Percentiles rank a stretch among this genome's conserved stretches.
Conservation (phyloP, 2,113 vertebrate genomes). For the Callipepla californica region DNA sequence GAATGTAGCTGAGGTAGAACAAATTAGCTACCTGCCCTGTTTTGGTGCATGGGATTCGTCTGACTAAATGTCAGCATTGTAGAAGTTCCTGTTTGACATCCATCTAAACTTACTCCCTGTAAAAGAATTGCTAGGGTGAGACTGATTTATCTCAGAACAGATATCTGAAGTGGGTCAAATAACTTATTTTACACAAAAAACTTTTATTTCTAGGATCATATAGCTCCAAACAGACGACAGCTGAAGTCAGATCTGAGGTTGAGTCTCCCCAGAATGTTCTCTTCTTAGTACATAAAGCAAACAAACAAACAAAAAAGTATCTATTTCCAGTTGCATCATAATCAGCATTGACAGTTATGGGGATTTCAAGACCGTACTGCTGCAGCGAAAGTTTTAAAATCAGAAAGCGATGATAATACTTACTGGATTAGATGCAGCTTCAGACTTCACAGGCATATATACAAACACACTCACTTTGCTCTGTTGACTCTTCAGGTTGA, state of each 20-base stretch:
- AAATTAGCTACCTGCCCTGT: not conserved
- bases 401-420: not conserved
- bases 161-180: not conserved
- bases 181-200: not conserved
- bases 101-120: not conserved
- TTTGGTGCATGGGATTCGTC: not conserved
- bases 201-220: not conserved
- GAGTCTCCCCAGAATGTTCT: not conserved
- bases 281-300: not conserved
- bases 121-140: not conserved
- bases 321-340: not conserved
- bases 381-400: not conserved
- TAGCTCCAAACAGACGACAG: not conserved
- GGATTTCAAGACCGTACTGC: not conserved
- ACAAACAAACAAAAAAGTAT: not conserved
- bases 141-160: not conserved
- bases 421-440: not conserved
- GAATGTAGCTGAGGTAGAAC: not conserved
- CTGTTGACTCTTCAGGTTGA: not conserved
- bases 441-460: not conserved
- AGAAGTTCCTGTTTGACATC: not conserved
- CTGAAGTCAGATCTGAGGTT: not conserved
- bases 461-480: not conserved
- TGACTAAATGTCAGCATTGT: not conserved
- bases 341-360: not conserved